Base-by-base conservation (phyloP, 2,797 vertebrate genomes). In the Serranus cabrilla region DNA sequence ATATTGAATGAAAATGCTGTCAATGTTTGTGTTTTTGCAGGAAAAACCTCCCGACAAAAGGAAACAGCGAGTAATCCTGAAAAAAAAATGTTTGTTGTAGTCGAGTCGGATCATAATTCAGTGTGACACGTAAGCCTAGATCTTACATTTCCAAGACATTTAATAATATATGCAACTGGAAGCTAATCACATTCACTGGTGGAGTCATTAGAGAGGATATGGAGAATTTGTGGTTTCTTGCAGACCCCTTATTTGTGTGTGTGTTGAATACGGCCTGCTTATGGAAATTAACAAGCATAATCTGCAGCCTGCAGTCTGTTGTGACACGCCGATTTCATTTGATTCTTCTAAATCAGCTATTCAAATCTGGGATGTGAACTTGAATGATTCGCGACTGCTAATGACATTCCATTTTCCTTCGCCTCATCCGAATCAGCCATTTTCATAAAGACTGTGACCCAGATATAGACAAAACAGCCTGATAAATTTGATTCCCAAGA, bases 361-460 rank as follows among this genome's bases (percentile, higher is more conserved):
- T 87, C 65, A 87, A 82, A 89, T 87, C 72, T 64, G 69, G 57
- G 68, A 77, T 51, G 50, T 43, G 81, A 79, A 71, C 67, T 74
- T 37, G 65, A 89, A 88, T 74, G 72, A 88, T 70, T 42, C 59
- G 64, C 11, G 57, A 55, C 76, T 75, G 20, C 82, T 88, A 86
- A 87, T 83, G 87, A 70, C 82, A 49, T 72, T 66, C 75, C 78
- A 57, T 57, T 82, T 78, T 58, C 71, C 76, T 76, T 80, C 21
- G 83, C 68, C 46, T 75, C 63, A 61, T 76, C 52, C 18, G 34
- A 82, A 88, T 89, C 77, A 70, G 60, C 58, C 75, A 34, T 67
- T 86, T 78, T 71, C 74, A 85, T 85, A 63, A 91, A 79, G 80
- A 76, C 81, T 51, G 77, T 85, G 85, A 87, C 85, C 89, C 80